Evolutionary conservation across 2,113 vertebrate genomes (phyloP).

Genomic region (Gymnobelideus leadbeateri): DNA sequence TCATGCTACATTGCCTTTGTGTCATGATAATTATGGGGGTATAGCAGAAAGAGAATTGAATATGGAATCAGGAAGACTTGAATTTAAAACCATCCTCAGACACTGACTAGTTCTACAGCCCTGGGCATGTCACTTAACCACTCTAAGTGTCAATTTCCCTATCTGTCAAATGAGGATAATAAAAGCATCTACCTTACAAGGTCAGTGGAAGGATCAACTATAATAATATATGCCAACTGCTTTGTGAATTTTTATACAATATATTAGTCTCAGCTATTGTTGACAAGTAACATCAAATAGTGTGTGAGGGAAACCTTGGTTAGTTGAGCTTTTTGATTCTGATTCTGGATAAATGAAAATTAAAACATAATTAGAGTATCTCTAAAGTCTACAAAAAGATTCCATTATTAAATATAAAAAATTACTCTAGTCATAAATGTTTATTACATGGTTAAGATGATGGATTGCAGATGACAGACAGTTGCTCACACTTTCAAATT

Average conservation of each 20-base stretch:
- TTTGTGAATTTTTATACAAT: neutral
- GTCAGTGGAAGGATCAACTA: neutral
- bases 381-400: slow-evolving; percentile 23
- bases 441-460: slow-evolving; percentile 29
- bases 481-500: slow-evolving; percentile 54
- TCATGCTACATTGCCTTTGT: neutral
- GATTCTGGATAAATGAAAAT: slow-evolving; percentile 16
- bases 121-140: neutral
- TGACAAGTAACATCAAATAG: neutral
- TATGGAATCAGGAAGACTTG: neutral
- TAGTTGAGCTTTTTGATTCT: neutral
- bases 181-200: neutral
- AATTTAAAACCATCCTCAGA: neutral
- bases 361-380: neutral
- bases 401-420: neutral
- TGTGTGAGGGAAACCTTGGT: slow-evolving; percentile 1
- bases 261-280: neutral
- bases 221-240: neutral
- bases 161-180: neutral
- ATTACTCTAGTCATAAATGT: neutral
- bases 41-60: neutral
- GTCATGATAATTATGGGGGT: neutral
- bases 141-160: neutral
- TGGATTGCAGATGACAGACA: slow-evolving; percentile 36
- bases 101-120: neutral